phyloP scores from a whole-genome alignment of 2,113 vertebrate genomes.

The human region DNA sequence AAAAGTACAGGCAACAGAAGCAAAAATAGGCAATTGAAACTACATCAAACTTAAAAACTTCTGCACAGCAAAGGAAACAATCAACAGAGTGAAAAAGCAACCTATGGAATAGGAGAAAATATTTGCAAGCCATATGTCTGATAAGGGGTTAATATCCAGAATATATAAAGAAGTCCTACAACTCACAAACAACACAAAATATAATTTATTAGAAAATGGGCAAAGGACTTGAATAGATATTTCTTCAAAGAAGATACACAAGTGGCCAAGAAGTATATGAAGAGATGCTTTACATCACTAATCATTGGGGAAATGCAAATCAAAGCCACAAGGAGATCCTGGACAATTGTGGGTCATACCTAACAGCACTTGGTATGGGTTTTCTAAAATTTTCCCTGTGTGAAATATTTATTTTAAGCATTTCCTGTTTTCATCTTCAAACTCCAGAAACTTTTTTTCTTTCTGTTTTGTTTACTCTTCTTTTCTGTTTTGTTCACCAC shows the following conservation, averaged over 20 bases:
- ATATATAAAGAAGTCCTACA: background rate
- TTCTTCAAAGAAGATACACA: background rate
- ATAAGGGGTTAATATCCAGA: background rate
- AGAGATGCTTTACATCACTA: background rate
- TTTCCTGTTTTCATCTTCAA: too few relatives aligned
- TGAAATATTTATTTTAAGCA: too few relatives aligned
- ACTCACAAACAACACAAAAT: background rate
- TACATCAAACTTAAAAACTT: background rate
- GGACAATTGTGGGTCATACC: too few relatives aligned
- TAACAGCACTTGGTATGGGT: too few relatives aligned
- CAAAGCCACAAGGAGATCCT: background rate
- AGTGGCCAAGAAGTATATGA: background rate
- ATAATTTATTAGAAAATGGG: background rate
- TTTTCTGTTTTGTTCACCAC: background rate
- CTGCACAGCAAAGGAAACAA: background rate
- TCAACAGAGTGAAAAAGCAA: background rate
- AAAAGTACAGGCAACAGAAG: background rate
- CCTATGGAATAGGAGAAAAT: background rate
- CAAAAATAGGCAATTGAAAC: background rate
- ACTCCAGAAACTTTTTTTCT: too few relatives aligned
- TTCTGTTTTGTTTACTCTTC: too few relatives aligned
- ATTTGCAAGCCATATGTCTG: background rate
- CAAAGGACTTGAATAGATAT: background rate
- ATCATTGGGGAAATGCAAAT: background rate
- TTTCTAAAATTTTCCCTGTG: too few relatives aligned